Evolutionary conservation across 1,140 invertebrate genomes (phyloP).

Genomic region (Macrotrachela quadricornifera): DNA sequence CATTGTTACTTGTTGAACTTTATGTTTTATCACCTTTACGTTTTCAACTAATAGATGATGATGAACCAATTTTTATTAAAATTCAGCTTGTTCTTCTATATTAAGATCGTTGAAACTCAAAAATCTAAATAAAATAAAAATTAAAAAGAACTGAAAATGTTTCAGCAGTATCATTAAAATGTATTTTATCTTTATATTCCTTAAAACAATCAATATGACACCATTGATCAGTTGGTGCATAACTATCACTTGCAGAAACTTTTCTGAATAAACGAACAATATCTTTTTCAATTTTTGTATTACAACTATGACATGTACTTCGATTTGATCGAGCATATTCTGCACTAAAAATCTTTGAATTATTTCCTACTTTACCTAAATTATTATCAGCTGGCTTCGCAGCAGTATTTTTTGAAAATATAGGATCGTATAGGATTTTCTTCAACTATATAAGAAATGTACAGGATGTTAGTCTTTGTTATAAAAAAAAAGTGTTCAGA

Average conservation of each 20-base stretch:
- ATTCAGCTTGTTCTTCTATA: slow-evolving; percentile 39
- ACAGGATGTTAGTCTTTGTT: too few species aligned
- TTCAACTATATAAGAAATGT: too few species aligned
- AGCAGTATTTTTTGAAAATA: too few species aligned
- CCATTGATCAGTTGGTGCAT: slow-evolving; percentile 38
- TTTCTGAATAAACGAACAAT: background rate
- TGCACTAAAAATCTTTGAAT: slow-evolving; percentile 43
- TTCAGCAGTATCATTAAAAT: slow-evolving; percentile 32
- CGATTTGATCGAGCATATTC: slow-evolving; percentile 71
- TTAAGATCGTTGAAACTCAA: slow-evolving; percentile 29
- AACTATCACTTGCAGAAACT: background rate
- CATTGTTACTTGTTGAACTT: slow-evolving; percentile 17
- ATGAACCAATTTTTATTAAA: slow-evolving; percentile 1
- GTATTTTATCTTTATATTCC: slow-evolving; percentile 46
- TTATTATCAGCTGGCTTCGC: background rate
- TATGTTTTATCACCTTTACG: slow-evolving; percentile 16
- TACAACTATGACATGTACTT: slow-evolving; percentile 58
- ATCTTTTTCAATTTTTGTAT: slow-evolving; percentile 58
- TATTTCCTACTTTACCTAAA: slow-evolving; percentile 11
- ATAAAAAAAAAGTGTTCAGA: too few species aligned
- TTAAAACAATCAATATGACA: slow-evolving; percentile 79
- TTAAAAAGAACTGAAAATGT: too few species aligned
- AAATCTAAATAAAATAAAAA: background rate
- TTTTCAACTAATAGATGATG: background rate
- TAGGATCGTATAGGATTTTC: too few species aligned